Base-by-base conservation (phyloP, 2,113 vertebrate genomes). In the Corythornis cristatus region DNA sequence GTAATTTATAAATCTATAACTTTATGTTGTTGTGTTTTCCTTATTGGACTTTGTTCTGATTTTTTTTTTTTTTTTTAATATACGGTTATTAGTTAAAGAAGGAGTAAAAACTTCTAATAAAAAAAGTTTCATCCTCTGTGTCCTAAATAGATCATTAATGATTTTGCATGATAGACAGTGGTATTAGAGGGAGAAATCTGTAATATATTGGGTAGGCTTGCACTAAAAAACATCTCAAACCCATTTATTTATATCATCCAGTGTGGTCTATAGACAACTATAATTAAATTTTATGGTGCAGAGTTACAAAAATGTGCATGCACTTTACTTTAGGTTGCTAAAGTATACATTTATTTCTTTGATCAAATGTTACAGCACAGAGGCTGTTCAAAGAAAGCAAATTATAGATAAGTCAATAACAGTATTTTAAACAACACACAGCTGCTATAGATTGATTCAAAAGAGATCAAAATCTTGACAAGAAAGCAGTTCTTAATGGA, bases 361-460 rank as follows among this genome's bases (percentile, higher is more conserved):
- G 97, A 98, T 98, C 97, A 95, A 94, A 96, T 96, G 96, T 98
- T 98, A 95, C 71, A 97, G 97, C 92, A 87, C 62, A 89, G 75
- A 72, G 86, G 80, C 86, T 96, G 91, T 97, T 98, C 92, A 98
- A 98, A 97, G 96, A 90, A 91, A 96, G 93, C 58, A 96, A 97
- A 97, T 97, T 96, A 96, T 73, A 96, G 84, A 97, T 96, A 86
- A 96, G 88, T 97, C 96, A 93, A 96, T 96, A 95, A 86, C 22
- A 90, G 75, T 86, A 76, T 95, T 97, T 96, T 92, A 96, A 96
- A 95, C 57, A 93, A 90, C 56, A 91, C 76, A 91, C 89, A 96
- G 88, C 93, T 96, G 92, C 85, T 90, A 77, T 50, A 94, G 83
- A 91, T 86, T 92, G 68, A 91, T 74, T 94, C 86, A 90, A 80